Evolutionary conservation across 2,113 vertebrate species (phyloP), one percentile per base, ranked within the genome.

Genomic region (Percopsis transmontana): DNA sequence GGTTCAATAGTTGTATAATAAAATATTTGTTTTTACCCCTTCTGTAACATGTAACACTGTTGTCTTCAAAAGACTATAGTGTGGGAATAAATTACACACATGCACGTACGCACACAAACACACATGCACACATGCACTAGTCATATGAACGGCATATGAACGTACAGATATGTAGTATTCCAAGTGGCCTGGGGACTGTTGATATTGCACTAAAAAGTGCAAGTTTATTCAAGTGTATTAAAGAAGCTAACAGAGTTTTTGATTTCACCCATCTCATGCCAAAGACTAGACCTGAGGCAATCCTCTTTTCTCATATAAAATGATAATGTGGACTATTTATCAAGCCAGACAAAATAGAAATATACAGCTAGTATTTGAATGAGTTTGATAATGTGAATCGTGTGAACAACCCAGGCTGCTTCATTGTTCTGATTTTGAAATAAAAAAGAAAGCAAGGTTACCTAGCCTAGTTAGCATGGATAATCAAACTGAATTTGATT

Each of bases 211-310:
- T 80, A 57, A 66, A 78, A 80, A 85, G 85, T 14, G 66, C 64
- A 64, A 64, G 44, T 72, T 48, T 77, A 54, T 70, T 60, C 84
- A n/a, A n/a, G n/a, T n/a, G n/a, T 81, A 88, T 90, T 87, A 88
- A 84, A 85, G 78, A 87, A 80, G 64, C 68, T 67, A 68, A 69
- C 55, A 59, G 40, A 50, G 63, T 81, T 72, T 51, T 57, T 11
- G 19, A 55, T 69, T 81, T 79, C 72, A 72, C 62, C 79, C 44
- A 23, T 80, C 65, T 62, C n/a, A 52, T 68, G 74, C 58, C 50
- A 68, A 21, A 18, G 15, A 66, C 71, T 47, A 83, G 74, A 68
- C 74, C 81, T 19, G 53, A 51, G 80, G 86, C 80, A 52, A 71
- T 81, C 63, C 56, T 59, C 51, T 78, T 71, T 68, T 58, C 62